Conservation (phyloP, 2,113 vertebrate species). For the Ptyas mucosa region DNA sequence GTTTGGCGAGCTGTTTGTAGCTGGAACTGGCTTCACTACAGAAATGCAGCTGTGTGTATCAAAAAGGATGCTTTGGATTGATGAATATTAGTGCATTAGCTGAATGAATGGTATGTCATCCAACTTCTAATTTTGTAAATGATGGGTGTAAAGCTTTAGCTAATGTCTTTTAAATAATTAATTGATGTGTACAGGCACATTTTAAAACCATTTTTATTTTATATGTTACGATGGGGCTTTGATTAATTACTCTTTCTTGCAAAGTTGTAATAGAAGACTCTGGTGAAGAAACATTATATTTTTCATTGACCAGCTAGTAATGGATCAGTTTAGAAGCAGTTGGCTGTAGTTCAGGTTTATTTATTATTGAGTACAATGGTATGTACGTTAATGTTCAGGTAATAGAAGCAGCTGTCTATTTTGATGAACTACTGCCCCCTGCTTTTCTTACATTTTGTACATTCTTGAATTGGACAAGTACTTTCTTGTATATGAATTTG, state of each 20-base stretch:
- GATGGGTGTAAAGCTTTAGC: constrained; percentile 56
- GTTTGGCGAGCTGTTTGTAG: background rate
- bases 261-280: constrained; percentile 52
- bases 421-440: constrained; percentile 3
- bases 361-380: background rate
- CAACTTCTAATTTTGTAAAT: constrained; percentile 48
- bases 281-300: constrained; percentile 50
- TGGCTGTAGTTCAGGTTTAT: constrained; percentile 7
- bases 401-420: constrained; percentile 2
- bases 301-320: constrained; percentile 48
- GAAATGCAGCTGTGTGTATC: background rate
- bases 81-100: background rate
- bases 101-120: background rate
- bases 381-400: constrained; percentile 16
- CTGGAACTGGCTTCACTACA: background rate
- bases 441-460: background rate
- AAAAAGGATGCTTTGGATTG: constrained; percentile 4
- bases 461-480: background rate
- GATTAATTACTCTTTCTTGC: constrained; percentile 61
- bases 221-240: constrained; percentile 58
- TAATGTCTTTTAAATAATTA: constrained; percentile 67
- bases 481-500: background rate
- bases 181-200: constrained; percentile 54
- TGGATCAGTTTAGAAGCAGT: constrained; percentile 34
- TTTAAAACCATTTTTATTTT: constrained; percentile 62